Conservation (phyloP, 92 coral and sea anemone genomes). For the Porites lobata region DNA sequence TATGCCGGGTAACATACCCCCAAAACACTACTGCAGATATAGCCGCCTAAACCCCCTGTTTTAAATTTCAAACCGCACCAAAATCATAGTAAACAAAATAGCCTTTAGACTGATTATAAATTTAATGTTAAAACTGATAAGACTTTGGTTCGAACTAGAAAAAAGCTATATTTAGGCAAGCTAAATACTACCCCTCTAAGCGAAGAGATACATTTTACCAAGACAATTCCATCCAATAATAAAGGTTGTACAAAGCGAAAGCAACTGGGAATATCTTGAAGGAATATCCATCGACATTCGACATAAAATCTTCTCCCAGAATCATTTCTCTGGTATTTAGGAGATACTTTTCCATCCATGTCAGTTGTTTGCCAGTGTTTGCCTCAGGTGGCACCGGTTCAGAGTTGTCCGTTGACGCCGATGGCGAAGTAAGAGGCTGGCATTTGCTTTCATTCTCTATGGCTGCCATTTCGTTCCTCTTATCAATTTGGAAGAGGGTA, state of each 20-base stretch:
- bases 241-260: constrained; percentile 67
- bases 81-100: too few relatives aligned
- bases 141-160: too few relatives aligned
- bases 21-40: too few relatives aligned
- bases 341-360: not conserved
- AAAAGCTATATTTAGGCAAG: too few relatives aligned
- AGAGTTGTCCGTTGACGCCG: not conserved
- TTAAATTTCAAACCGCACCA: too few relatives aligned
- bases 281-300: constrained; percentile 66
- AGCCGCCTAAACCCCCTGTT: too few relatives aligned
- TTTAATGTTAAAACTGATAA: too few relatives aligned
- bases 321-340: not conserved
- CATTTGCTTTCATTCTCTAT: not conserved
- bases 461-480: not conserved
- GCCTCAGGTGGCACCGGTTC: not conserved
- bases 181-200: not conserved
- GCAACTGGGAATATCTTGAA: constrained; percentile 71
- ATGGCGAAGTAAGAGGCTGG: not conserved
- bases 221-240: constrained; percentile 51
- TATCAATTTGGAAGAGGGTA: not conserved
- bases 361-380: not conserved
- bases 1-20: too few relatives aligned
- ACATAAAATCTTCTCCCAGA: not conserved
- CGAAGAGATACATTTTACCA: too few relatives aligned
- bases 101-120: too few relatives aligned